Percentiles rank a stretch among this genome's conserved stretches.
Conservation (phyloP, 2,113 vertebrate genomes). For the Anseranas semipalmata region DNA sequence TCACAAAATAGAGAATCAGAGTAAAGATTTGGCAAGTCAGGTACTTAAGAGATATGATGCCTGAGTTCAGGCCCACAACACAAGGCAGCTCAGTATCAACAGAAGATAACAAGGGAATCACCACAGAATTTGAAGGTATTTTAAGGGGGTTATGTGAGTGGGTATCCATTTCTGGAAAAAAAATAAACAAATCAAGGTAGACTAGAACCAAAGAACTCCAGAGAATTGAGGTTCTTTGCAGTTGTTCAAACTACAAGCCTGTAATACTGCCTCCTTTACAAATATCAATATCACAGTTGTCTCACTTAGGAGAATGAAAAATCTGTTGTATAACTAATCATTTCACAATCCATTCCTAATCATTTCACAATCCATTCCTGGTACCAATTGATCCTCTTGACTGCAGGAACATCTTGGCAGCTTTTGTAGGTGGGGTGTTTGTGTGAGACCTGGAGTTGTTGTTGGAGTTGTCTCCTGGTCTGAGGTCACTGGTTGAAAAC, state of each 20-base stretch:
- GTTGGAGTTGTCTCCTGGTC: too few species aligned
- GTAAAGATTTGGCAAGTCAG: not conserved
- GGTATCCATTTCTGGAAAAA: not conserved
- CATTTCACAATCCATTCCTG: slow-evolving; percentile 53
- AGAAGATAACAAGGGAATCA: not conserved
- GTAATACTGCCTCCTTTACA: not conserved
- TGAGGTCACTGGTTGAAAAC: not conserved
- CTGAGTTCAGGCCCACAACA: not conserved
- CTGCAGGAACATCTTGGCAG: slow-evolving; percentile 43
- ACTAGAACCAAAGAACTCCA: not conserved
- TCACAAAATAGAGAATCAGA: not conserved
- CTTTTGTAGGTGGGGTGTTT: not conserved
- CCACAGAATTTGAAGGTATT: not conserved
- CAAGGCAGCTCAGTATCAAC: not conserved
- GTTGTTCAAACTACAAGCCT: not conserved
- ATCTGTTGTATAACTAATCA: not conserved
- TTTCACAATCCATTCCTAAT: slow-evolving; percentile 58
- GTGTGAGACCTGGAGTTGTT: slow-evolving; percentile 11
- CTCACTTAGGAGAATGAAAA: slow-evolving; percentile 15
- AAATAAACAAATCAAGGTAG: not conserved
- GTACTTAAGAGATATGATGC: not conserved
- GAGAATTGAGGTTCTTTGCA: not conserved
- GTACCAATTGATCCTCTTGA: slow-evolving; percentile 36
- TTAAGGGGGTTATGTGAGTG: not conserved
- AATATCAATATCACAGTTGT: not conserved